phyloP scores from a whole-genome alignment of 1,140 invertebrate species.

The Lanistes nyassanus region DNA sequence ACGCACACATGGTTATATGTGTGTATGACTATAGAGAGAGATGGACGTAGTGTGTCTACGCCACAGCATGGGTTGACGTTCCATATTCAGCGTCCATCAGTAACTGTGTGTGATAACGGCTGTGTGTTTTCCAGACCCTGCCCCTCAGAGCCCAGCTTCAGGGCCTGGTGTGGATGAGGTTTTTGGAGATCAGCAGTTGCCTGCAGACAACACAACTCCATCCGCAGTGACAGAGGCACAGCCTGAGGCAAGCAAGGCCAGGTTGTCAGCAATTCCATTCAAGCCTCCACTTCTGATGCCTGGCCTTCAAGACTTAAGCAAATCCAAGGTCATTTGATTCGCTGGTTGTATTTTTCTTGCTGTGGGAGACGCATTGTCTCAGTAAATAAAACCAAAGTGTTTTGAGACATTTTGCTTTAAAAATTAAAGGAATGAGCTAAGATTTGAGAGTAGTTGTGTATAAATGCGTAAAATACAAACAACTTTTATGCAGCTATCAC shows the following conservation, averaged over 20 bases:
- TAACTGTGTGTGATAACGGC: not conserved
- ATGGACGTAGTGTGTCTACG: not conserved
- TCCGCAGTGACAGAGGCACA: not conserved
- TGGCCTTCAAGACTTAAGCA: no score
- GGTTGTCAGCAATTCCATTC: no score
- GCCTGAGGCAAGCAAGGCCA: not conserved
- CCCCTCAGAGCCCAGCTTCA: not conserved
- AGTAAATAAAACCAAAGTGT: no score
- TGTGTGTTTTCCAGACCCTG: not conserved
- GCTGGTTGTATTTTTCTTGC: no score
- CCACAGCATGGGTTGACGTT: not conserved
- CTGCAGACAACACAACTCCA: not conserved
- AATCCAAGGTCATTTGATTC: no score
- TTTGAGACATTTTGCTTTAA: no score
- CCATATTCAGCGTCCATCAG: not conserved
- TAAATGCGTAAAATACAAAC: no score
- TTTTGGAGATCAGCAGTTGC: not conserved
- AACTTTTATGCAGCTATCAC: no score
- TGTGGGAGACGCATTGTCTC: no score
- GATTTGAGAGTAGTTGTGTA: no score
- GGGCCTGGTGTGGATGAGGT: slow-evolving; percentile 13
- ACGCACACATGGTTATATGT: not conserved
- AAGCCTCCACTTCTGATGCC: no score
- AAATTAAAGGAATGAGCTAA: no score
- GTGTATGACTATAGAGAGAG: not conserved